Evolutionary conservation across 2,797 vertebrate species (phyloP).

Genomic region (Acipenser oxyrinchus): DNA sequence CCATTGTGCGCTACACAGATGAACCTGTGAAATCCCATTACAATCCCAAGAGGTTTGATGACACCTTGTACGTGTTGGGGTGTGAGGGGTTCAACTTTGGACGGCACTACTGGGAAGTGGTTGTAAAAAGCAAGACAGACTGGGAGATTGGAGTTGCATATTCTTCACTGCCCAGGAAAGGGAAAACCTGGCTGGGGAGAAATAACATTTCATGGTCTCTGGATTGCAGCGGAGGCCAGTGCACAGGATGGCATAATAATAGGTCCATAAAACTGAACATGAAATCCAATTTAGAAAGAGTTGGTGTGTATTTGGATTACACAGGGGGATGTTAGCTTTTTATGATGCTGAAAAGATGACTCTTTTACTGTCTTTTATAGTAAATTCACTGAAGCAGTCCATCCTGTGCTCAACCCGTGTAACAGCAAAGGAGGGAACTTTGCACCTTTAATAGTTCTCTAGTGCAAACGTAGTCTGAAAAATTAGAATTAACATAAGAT

Average conservation of each 20-base stretch:
- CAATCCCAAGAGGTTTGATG: slow-evolving; percentile 17
- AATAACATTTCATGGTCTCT: too few relatives aligned
- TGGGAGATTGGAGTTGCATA: slow-evolving; percentile 11
- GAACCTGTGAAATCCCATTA: slow-evolving; percentile 7
- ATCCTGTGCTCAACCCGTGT: slow-evolving; percentile 33
- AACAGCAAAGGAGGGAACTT: slow-evolving; percentile 25
- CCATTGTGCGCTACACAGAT: slow-evolving; percentile 12
- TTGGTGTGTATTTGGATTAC: too few relatives aligned
- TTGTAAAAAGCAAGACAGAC: slow-evolving; percentile 7
- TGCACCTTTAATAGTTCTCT: too few relatives aligned
- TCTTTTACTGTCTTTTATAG: slow-evolving; percentile 6
- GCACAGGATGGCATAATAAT: slow-evolving; percentile 15
- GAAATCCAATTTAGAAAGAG: too few relatives aligned
- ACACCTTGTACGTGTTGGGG: slow-evolving; percentile 2
- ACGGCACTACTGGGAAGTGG: slow-evolving; percentile 8
- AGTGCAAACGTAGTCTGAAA: neutral
- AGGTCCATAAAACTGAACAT: slow-evolving; percentile 32
- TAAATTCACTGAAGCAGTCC: slow-evolving; percentile 31
- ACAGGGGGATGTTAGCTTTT: too few relatives aligned
- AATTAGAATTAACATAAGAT: too few relatives aligned
- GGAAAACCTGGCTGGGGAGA: too few relatives aligned
- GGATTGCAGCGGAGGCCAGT: too few relatives aligned
- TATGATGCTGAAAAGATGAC: too few relatives aligned
- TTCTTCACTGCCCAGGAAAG: neutral
- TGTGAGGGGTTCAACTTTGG: slow-evolving; percentile 16